Conservation (phyloP, 2,888 invertebrate genomes). For the Standfussiana lucernea region DNA sequence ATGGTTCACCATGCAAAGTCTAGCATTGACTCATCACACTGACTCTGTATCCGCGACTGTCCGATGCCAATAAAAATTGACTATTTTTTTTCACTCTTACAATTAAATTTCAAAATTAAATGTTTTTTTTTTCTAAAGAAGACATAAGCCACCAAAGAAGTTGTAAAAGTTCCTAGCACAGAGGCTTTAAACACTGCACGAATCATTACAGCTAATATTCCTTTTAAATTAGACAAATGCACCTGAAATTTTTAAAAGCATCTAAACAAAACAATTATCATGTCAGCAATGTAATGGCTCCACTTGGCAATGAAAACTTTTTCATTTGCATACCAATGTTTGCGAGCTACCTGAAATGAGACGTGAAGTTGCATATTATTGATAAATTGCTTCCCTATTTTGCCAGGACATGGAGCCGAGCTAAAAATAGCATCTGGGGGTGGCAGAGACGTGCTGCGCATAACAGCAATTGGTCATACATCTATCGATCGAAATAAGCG, state of each 20-base stretch:
- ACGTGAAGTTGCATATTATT: constrained; percentile 46
- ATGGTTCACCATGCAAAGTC: too few species aligned
- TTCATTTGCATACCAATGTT: constrained; percentile 20
- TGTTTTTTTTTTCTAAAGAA: too few species aligned
- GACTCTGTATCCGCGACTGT: too few species aligned
- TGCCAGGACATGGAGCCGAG: constrained; percentile 39
- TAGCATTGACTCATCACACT: too few species aligned
- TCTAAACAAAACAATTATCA: neutral
- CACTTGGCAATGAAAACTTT: constrained; percentile 26
- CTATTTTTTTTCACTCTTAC: too few species aligned
- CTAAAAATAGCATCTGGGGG: constrained; percentile 61
- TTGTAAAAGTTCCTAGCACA: too few species aligned
- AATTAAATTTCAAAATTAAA: too few species aligned
- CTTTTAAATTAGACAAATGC: neutral
- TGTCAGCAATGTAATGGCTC: neutral
- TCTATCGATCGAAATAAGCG: constrained; percentile 60
- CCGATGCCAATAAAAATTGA: too few species aligned
- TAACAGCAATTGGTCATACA: constrained; percentile 60
- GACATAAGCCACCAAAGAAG: too few species aligned
- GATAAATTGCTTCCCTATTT: constrained; percentile 54
- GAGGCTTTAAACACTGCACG: too few species aligned
- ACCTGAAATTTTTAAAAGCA: neutral
- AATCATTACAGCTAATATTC: neutral
- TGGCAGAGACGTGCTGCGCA: constrained; percentile 56
- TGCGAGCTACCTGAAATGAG: neutral